Base-by-base conservation (phyloP, 1,140 invertebrate genomes). In the Trachymyrmex cornetzi region DNA sequence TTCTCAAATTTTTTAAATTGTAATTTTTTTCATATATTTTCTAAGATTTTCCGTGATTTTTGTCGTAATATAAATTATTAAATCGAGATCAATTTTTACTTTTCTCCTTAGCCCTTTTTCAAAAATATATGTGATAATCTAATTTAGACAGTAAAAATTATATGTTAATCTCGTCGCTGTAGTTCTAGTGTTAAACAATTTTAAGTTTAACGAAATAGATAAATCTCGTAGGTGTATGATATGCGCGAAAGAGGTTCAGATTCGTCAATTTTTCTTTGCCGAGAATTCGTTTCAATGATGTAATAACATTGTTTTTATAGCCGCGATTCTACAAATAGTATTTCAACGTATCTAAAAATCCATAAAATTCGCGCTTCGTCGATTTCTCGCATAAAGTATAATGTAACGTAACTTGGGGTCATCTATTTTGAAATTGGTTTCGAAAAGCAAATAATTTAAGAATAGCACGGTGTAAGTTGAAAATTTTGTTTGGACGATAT, bases 281-380 rank as follows among this genome's bases (percentile, higher is more conserved):
- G 30, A 75, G 27, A 57, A 59, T 59, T n/a, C 24, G n/a, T 74
- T 38, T 59, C n/a, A 74, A 22, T 6, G 6, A 59, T 14, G 14
- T 38, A 75, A 38, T 38, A 75, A 38, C 30, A 38, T 75, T n/a
- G 14, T 75, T 44, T 34, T 75, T 75, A 57, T 74, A 75, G 55
- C n/a, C 55, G 34, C 55, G 53, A 75, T 75, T 75, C 12, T 64
- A 44, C 5, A 5, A 77, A 22, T 22, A 75, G 1, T 24, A 75
- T 34, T 75, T 12, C 44, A 24, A 38, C 14, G 11, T 34, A 19
- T 9, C 11, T 48, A 63, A 27, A 77, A 61, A 38, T 61, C 34
- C 22, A 77, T 14, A 24, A 61, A 77, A 63, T 63, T 77, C 24
- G 22, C 24, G 24, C 27, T 50, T 48, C n/a, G 19, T 16, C 22